These are phyloP conservation scores for Heterodera schachtii DNA, from an alignment of 1,140 invertebrate genomes.

Conservation along the genomic window DNA sequence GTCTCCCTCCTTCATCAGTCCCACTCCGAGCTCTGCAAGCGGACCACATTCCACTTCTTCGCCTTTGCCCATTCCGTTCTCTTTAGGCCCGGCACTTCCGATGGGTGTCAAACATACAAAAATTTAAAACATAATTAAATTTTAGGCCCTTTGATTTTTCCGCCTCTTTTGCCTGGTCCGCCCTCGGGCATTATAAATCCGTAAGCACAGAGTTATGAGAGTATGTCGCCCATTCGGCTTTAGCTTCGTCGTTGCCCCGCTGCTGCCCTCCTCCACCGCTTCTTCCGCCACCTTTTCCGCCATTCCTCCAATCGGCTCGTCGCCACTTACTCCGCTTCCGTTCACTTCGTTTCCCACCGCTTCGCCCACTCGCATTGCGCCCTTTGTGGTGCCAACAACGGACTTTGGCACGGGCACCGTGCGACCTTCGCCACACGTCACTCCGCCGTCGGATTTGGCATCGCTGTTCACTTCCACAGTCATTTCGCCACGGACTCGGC, in stretches of 20 bases:
- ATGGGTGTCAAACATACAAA: not conserved
- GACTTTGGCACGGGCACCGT: not conserved
- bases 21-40: slow-evolving; percentile 13
- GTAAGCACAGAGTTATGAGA: not conserved
- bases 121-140: not conserved
- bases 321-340: not conserved
- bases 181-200: slow-evolving; percentile 17
- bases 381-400: slow-evolving; percentile 17
- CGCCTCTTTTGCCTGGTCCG: slow-evolving; percentile 9
- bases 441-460: slow-evolving; percentile 1
- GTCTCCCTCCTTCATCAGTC: not conserved
- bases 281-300: not conserved
- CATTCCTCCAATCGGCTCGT: not conserved
- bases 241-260: slow-evolving; percentile 7
- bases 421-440: not conserved
- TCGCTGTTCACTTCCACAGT: slow-evolving; percentile 27
- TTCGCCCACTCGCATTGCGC: not conserved
- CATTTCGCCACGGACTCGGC: slow-evolving; percentile 1
- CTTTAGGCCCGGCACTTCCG: slow-evolving; percentile 21
- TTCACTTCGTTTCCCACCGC: not conserved
- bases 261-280: slow-evolving; percentile 27
- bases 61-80: slow-evolving; percentile 23
- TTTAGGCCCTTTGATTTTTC: slow-evolving; percentile 18
- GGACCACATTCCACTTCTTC: not conserved
- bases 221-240: not conserved